phyloP scores from a whole-genome alignment of 2,888 invertebrate genomes.

The Hirudinaria manillensis region DNA sequence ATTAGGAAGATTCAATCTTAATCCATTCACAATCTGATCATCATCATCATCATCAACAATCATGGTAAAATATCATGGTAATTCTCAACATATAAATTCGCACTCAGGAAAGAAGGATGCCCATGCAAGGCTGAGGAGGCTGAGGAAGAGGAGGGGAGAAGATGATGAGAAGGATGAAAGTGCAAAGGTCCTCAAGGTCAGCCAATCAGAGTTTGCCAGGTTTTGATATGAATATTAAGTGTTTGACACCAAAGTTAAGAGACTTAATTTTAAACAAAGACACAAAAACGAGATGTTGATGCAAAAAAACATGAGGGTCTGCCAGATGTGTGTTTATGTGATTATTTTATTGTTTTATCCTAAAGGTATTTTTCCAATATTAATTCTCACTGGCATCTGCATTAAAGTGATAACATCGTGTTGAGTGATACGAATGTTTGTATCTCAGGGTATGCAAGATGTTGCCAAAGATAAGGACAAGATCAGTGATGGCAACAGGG shows the following conservation, averaged over 20 bases:
- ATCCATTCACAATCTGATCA: no score
- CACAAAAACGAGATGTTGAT: no score
- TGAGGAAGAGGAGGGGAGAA: constrained; percentile 58
- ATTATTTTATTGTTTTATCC: constrained; percentile 18
- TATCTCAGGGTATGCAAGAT: constrained; percentile 70
- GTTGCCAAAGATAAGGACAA: constrained; percentile 67
- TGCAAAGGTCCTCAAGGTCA: constrained; percentile 51
- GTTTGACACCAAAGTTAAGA: no score
- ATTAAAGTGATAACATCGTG: neutral
- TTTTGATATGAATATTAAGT: no score
- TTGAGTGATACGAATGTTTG: neutral
- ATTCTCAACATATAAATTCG: no score
- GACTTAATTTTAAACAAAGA: no score
- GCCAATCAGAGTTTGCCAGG: neutral
- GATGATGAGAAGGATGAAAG: constrained; percentile 58
- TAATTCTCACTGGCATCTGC: no score
- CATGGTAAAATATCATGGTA: no score
- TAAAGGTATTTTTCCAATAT: no score
- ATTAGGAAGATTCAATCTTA: no score
- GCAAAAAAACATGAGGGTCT: no score
- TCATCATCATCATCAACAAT: no score
- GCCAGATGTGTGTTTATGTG: neutral
- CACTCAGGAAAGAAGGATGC: constrained; percentile 67
- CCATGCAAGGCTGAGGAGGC: constrained; percentile 72
- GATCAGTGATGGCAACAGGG: constrained; percentile 49